phyloP scores from a whole-genome alignment of 2,888 invertebrate species.

The Allolobophora icterica region DNA sequence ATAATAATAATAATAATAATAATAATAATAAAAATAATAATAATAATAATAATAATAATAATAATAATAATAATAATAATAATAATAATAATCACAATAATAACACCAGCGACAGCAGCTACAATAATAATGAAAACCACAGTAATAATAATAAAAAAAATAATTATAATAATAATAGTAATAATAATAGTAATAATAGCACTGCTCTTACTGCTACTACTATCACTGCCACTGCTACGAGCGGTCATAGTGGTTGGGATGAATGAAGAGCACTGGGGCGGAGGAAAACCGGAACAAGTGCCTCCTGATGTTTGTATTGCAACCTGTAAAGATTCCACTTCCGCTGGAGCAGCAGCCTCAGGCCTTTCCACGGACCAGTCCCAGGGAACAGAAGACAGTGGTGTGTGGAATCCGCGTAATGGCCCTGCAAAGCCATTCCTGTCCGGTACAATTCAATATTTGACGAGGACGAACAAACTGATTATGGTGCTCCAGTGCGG shows the following conservation, averaged over 20 bases:
- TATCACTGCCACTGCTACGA: not conserved
- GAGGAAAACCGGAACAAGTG: not conserved
- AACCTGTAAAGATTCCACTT: not conserved
- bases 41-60: too few species aligned
- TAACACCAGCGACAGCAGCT: too few species aligned
- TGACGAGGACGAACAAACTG: not conserved
- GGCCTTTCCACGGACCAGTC: not conserved
- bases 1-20: too few species aligned
- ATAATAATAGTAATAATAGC: too few species aligned
- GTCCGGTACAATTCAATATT: not conserved
- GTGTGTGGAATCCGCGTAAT: not conserved
- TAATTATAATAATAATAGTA: not conserved
- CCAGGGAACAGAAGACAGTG: not conserved
- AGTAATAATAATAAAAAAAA: too few species aligned
- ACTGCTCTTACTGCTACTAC: too few species aligned
- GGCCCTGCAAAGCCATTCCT: not conserved
- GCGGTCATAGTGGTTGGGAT: not conserved
- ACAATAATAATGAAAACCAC: too few species aligned
- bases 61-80: too few species aligned
- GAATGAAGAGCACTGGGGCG: not conserved
- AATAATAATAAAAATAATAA: too few species aligned
- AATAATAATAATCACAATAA: too few species aligned
- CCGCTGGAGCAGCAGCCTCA: not conserved
- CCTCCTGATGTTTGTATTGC: slow-evolving; percentile 6
- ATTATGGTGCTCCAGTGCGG: too few species aligned